phyloP scores from a whole-genome alignment of 2,113 vertebrate genomes.

The Poeciliopsis prolifica region DNA sequence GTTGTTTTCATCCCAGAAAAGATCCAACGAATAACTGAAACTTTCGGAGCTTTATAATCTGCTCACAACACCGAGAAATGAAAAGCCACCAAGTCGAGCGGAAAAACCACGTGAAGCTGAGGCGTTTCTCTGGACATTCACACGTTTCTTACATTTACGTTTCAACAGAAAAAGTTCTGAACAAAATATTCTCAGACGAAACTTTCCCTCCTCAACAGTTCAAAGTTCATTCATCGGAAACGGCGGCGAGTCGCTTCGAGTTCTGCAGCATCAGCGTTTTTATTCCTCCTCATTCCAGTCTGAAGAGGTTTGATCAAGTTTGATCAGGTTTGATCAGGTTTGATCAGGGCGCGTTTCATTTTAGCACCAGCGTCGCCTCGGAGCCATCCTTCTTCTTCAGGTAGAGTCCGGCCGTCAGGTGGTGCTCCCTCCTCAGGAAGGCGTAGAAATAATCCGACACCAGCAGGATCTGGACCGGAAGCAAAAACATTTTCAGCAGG shows the following conservation, averaged over 20 bases:
- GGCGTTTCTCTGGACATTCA: background rate
- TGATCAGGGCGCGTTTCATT: slow-evolving; percentile 70
- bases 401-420: slow-evolving; percentile 91
- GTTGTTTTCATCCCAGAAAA: background rate
- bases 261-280: too few species aligned
- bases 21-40: background rate
- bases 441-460: slow-evolving; percentile 98
- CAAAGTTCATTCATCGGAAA: too few species aligned
- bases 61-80: background rate
- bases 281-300: too few species aligned
- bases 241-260: too few species aligned
- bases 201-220: too few species aligned
- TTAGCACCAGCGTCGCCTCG: slow-evolving; percentile 91
- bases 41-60: background rate
- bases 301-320: too few species aligned
- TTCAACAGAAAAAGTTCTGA: slow-evolving; percentile 27
- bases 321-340: too few species aligned
- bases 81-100: background rate
- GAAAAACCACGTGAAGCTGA: background rate
- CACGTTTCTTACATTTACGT: background rate
- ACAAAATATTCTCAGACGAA: slow-evolving; percentile 13
- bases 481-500: background rate
- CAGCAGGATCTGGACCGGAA: slow-evolving; percentile 87
- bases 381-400: slow-evolving; percentile 90
- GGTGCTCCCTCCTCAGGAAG: slow-evolving; percentile 93